Evolutionary conservation across 2,113 vertebrate species (phyloP), one percentile per base, ranked within the genome.

Genomic region (Ovibos moschatus): DNA sequence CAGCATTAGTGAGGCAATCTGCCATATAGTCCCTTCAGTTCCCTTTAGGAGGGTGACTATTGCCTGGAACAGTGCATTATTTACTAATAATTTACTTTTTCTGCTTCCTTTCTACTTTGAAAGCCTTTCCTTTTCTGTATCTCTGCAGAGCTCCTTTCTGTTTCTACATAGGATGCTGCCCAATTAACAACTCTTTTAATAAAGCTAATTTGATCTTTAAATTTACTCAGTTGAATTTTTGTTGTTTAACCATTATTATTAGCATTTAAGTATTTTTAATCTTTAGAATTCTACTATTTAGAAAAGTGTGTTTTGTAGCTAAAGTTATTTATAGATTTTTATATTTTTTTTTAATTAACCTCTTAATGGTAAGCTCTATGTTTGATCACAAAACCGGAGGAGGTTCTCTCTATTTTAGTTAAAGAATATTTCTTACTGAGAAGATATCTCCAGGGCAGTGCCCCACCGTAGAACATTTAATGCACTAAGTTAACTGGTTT

Each of bases 301-400:
- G 51, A 87, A 95, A 95, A 86, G 9, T 81, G 25, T 36, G 40
- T 93, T 91, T 91, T 50, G 53, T 87, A 95, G 12, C 27, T 92
- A 53, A 95, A 83, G 64, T 96, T 78, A 71, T 53, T 93, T 74
- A 94, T 93, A 88, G 28, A 47, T 93, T 60, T 86, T 96, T 76
- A 76, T 43, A 30, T 57, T 47, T 96, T 91, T 78, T 33, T 51
- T 81, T 4, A 81, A 45, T 85, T 40, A 23, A 40, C 67, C 58
- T 50, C 16, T 81, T 94, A 28, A 55, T 92, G 33, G 47, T 89
- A 62, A 94, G 6, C 55, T 87, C 1, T 47, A 13, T 16, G 28
- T 91, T 89, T 79, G 28, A 88, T 83, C 43, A 87, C 79, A 86
- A 96, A 94, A 87, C n/a, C 23, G 7, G 5, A 17, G 9, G 53